Conservation (phyloP, 2,888 invertebrate genomes). For the Cephonodes hylas region DNA sequence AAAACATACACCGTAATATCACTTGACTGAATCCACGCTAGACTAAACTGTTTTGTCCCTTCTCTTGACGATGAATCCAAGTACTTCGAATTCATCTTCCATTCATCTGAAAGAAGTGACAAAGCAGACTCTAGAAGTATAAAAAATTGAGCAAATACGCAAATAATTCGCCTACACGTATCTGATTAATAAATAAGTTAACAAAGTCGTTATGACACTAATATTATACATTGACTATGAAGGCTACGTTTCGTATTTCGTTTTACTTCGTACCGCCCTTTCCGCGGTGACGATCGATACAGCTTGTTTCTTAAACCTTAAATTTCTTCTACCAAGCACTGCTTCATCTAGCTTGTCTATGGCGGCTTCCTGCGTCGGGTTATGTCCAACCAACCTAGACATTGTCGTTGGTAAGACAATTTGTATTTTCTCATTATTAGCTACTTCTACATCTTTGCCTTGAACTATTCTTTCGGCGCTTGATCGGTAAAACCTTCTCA, state of each 20-base stretch:
- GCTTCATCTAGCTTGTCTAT: conserved; percentile 68
- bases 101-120: conserved; percentile 12
- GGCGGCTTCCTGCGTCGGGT: conserved; percentile 52
- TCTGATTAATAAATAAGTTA: conserved; percentile 57
- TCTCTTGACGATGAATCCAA: conserved; percentile 12
- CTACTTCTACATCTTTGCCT: conserved; percentile 54
- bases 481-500: conserved; percentile 66
- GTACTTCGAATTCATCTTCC: neutral
- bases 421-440: conserved; percentile 68
- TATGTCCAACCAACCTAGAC: conserved; percentile 55
- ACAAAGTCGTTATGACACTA: conserved; percentile 68
- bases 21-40: conserved; percentile 69
- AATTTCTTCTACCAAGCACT: conserved; percentile 47
- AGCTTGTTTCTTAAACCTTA: conserved; percentile 53
- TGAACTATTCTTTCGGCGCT: conserved; percentile 54
- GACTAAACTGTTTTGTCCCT: conserved; percentile 6
- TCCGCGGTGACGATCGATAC: conserved; percentile 46
- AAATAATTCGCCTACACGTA: conserved; percentile 24
- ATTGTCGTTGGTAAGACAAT: conserved; percentile 62
- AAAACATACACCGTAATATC: conserved; percentile 80
- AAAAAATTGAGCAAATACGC: conserved; percentile 71
- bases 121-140: conserved; percentile 42
- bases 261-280: conserved; percentile 33
- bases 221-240: conserved; percentile 66
- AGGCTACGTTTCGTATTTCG: conserved; percentile 54